phyloP scores from a whole-genome alignment of 2,888 invertebrate genomes.

The Theodoxus fluviatilis region DNA sequence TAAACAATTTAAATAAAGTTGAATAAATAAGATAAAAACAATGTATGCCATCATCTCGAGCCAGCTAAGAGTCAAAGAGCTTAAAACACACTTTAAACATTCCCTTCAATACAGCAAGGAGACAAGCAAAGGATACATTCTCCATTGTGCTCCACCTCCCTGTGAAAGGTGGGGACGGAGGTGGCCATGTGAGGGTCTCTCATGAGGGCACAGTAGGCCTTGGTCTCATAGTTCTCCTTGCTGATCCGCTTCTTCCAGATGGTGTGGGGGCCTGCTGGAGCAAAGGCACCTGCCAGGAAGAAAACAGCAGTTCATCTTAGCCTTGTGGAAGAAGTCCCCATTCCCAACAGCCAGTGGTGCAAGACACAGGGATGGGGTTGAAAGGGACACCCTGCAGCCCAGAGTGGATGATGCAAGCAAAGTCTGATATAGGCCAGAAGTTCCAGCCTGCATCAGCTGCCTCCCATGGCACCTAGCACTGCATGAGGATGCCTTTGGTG shows the following conservation, averaged over 20 bases:
- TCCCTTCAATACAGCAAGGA: not conserved
- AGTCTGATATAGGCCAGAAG: too few relatives aligned
- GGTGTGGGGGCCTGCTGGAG: conserved; percentile 90
- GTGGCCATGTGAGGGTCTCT: conserved; percentile 76
- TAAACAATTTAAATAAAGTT: not conserved
- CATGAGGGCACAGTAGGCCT: conserved; percentile 78
- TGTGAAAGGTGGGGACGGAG: conserved; percentile 84
- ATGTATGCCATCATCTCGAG: not conserved
- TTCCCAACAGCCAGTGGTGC: too few relatives aligned
- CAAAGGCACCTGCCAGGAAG: conserved; percentile 79
- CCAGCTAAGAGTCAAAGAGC: not conserved
- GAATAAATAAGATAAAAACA: not conserved
- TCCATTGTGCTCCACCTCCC: conserved; percentile 72
- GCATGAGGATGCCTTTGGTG: too few relatives aligned
- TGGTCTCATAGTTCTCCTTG: conserved; percentile 67
- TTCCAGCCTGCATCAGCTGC: too few relatives aligned
- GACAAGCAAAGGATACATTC: conserved; percentile 68
- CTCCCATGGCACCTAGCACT: too few relatives aligned
- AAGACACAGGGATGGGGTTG: too few relatives aligned
- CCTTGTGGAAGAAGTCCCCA: too few relatives aligned
- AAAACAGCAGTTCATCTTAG: not conserved
- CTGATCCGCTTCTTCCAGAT: conserved; percentile 88
- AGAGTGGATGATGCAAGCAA: too few relatives aligned
- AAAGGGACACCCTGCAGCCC: too few relatives aligned
- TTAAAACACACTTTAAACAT: not conserved